These are phyloP conservation scores for Napeogenes sylphis DNA, from an alignment of 2,888 invertebrate species.

Conservation along the genomic window DNA sequence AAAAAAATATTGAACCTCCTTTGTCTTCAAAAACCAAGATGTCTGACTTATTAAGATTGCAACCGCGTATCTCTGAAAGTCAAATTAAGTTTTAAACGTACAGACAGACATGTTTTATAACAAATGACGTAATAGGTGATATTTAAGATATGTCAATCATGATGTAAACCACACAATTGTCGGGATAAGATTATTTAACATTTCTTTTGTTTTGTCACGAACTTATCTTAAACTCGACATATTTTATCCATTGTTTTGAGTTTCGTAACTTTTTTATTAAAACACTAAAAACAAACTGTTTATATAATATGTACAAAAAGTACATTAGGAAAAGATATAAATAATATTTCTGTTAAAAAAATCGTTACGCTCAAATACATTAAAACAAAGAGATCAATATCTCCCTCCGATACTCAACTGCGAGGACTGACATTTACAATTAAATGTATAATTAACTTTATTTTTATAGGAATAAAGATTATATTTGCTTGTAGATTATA, in stretches of 20 bases:
- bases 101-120: too few relatives aligned
- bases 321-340: too few relatives aligned
- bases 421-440: background rate
- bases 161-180: background rate
- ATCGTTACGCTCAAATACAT: slow-evolving; percentile 24
- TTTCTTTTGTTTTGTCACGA: slow-evolving; percentile 1
- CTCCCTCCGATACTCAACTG: slow-evolving; percentile 8
- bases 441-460: slow-evolving; percentile 5
- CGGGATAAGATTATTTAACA: background rate
- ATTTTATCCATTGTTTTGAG: background rate
- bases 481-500: background rate
- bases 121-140: background rate
- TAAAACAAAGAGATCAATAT: slow-evolving; percentile 25
- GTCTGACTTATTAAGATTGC: too few relatives aligned
- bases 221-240: background rate
- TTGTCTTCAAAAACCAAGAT: background rate
- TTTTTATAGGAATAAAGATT: background rate
- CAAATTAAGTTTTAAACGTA: too few relatives aligned
- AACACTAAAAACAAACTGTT: too few relatives aligned
- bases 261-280: background rate
- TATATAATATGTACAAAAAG: too few relatives aligned
- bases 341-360: slow-evolving; percentile 6
- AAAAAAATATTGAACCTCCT: background rate
- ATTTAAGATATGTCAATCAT: background rate
- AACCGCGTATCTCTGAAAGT: too few relatives aligned